Base-by-base conservation (phyloP, 2,888 invertebrate genomes). In the Diploptera punctata region DNA sequence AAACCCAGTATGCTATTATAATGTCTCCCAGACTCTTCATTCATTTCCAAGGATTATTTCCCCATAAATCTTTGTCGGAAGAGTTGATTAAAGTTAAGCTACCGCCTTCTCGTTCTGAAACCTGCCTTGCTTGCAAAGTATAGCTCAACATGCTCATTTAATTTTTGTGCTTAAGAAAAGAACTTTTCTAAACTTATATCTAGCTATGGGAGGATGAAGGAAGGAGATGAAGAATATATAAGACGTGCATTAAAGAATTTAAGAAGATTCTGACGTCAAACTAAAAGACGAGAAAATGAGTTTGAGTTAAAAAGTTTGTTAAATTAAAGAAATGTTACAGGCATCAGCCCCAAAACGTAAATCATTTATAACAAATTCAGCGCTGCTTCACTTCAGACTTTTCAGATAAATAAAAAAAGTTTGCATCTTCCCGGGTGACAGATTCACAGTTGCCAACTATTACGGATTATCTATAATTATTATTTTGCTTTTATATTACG, bases 1-100 rank as follows among this genome's bases (percentile, higher is more conserved):
- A 57, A 29, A 16, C 9, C 57, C 57, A 47, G 24, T 13, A 57
- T 24, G 57, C 18, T 57, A 57, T 57, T 57, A 57, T 57, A 68
- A 68, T 57, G 44, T 18, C 29, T 44, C 43, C 19, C 13, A 13
- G 26, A 52, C 16, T 52, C 68, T 62, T 62, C 70, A 70, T 70
- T 70, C 70, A 70, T 70, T 70, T 70, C 62, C 49, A 70, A 57
- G 71, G 71, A 71, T 67, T 71, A 71, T 71, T 67, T 71, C 67
- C 60, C 71, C 71, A 71, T 71, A 71, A 71, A 24, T 54, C 49
- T 67, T 54, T 49, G 72, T 65, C 52, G 52, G 65, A 47, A 19
- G 38, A 65, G 57, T 49, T 38, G 68, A 67, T 54, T 65, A 54
- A 43, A 61, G 62, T 60, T 61, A 54, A 62, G 57, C 62, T 24